Percentiles rank a stretch among this genome's conserved stretches.
These are phyloP conservation scores for Drosophila emarginata DNA, from an alignment of 2,888 invertebrate genomes.

Conservation along the genomic window DNA sequence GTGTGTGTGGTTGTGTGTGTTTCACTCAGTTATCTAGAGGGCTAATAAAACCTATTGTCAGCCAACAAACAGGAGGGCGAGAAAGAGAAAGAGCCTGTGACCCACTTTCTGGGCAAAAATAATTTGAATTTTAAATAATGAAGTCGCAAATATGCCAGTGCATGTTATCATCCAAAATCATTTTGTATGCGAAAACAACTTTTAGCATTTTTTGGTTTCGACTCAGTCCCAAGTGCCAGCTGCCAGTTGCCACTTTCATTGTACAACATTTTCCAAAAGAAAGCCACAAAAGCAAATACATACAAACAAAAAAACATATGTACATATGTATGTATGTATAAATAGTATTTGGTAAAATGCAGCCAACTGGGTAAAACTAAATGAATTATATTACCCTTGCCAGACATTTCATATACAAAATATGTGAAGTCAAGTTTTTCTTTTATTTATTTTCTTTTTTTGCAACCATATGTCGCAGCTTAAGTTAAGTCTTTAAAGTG, in stretches of 20 bases:
- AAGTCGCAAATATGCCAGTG: slow-evolving; percentile 48
- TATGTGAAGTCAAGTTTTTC: slow-evolving; percentile 18
- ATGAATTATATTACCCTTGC: slow-evolving; percentile 41
- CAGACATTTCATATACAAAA: slow-evolving; percentile 13
- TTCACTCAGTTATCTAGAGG: slow-evolving; percentile 21
- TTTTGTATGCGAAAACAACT: slow-evolving; percentile 42
- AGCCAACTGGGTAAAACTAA: slow-evolving; percentile 41
- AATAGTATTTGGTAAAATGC: slow-evolving; percentile 19
- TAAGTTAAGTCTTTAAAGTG: slow-evolving; percentile 21
- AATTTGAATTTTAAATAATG: slow-evolving; percentile 55
- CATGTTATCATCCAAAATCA: slow-evolving; percentile 51
- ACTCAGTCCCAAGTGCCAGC: slow-evolving; percentile 37
- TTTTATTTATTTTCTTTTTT: neutral
- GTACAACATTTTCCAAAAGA: slow-evolving; percentile 18
- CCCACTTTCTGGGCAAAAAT: slow-evolving; percentile 41
- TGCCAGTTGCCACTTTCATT: slow-evolving; percentile 40
- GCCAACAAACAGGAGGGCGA: slow-evolving; percentile 14
- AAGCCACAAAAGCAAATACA: slow-evolving; percentile 38
- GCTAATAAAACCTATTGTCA: slow-evolving; percentile 47
- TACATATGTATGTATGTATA: neutral
- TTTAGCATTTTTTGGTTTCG: slow-evolving; percentile 8
- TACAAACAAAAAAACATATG: slow-evolving; percentile 5
- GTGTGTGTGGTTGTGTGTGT: slow-evolving; percentile 2
- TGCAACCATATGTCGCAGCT: slow-evolving; percentile 15
- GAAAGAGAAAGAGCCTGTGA: slow-evolving; percentile 29